Conservation (phyloP, 2,888 invertebrate genomes). For the Melanostoma mellinum region DNA sequence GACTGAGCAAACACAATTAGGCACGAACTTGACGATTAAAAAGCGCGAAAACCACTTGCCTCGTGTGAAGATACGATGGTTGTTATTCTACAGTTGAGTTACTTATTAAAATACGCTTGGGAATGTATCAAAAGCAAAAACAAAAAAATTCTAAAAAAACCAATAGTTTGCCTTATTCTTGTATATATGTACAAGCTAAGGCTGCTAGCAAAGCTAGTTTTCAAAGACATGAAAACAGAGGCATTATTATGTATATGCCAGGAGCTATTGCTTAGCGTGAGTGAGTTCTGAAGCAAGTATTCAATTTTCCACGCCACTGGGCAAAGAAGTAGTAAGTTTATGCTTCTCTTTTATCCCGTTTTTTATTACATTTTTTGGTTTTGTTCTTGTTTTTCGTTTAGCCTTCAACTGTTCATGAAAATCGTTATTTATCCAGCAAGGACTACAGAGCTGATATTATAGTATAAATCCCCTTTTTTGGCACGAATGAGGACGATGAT, state of each 20-base stretch:
- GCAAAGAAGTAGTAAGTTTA: constrained; percentile 79
- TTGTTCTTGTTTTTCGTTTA: constrained; percentile 2
- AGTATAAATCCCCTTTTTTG: constrained; percentile 16
- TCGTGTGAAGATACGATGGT: constrained; percentile 11
- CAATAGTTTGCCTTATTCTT: constrained; percentile 44
- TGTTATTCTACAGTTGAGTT: constrained; percentile 28
- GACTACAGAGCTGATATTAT: constrained; percentile 30
- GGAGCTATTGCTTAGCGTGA: background rate
- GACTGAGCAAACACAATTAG: constrained; percentile 46
- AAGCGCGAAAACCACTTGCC: constrained; percentile 43
- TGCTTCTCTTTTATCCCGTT: constrained; percentile 34
- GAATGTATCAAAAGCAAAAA: constrained; percentile 39
- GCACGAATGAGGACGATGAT: background rate
- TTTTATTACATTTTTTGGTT: no score
- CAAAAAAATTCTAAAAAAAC: background rate
- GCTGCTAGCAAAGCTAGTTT: constrained; percentile 20
- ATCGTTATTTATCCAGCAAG: constrained; percentile 44
- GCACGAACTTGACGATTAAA: constrained; percentile 15
- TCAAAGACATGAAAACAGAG: constrained; percentile 10
- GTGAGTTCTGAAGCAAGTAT: constrained; percentile 69
- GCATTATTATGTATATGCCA: constrained; percentile 6
- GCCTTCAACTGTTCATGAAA: constrained; percentile 33
- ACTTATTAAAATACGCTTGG: constrained; percentile 39
- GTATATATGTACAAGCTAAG: constrained; percentile 3
- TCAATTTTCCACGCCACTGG: constrained; percentile 79